Base-by-base conservation (phyloP, 2,888 invertebrate genomes). In the Lepidocyrtoides sp. region DNA sequence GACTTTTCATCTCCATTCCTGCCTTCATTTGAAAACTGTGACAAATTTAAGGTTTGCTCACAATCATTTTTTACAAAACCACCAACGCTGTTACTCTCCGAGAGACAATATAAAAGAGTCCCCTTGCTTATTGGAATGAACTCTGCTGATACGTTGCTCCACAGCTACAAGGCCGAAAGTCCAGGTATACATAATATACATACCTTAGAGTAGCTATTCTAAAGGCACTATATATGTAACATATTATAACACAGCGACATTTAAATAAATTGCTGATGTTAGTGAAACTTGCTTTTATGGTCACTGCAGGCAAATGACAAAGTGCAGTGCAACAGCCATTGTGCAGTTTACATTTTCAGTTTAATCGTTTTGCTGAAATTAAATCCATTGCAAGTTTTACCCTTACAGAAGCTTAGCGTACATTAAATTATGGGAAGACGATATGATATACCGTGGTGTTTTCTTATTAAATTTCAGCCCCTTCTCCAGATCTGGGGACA, bases 121-220 rank as follows among this genome's bases (percentile, higher is more conserved):
- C 90, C 90, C 36, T 23, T 90, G 0, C 90, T 90, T 17, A 54
- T 90, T 90, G 90, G 90, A 79, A 90, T 90, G 90, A 66, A 85
- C 66, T 84, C 84, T 7, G 54, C 48, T 3, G 82, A 84, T 72
- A 41, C 51, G 14, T 36, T 66, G 17, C 81, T 32, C 57, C 51
- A 79, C n/a, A 36, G 36, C 81, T 41, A 81, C 60, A 81, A 69
- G 12, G 3, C 29, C 41, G 54, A 81, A 51, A 88, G n/a, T 32
- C 26, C 32, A 63, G 77, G 87, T 87, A 86, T 0, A 17, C 10
- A 66, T 17, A 51, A 23, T n/a, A n/a, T n/a, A n/a, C n/a, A n/a
- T n/a, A n/a, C n/a, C n/a, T n/a, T 7, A 79, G 5, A 26, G n/a
- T n/a, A n/a, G n/a, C n/a, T n/a, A n/a, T n/a, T n/a, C n/a, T n/a